A percentile compares a stretch with the other conserved stretches of the same genome.
These are phyloP conservation scores for Diarsia dahlii DNA, from an alignment of 2,888 invertebrate genomes.

Conservation along the genomic window DNA sequence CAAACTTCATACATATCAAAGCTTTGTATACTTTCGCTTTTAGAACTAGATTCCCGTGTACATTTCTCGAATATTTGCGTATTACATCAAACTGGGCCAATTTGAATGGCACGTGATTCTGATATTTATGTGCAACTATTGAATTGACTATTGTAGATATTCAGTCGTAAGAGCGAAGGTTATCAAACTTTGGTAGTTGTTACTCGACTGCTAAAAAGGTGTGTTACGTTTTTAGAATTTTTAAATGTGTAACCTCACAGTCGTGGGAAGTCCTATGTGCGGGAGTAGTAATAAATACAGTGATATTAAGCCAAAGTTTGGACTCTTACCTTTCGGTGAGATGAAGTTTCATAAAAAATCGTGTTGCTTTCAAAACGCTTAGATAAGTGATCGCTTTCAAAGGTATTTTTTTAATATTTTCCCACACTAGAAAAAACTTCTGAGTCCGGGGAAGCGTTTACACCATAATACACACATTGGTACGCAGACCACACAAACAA, in stretches of 20 bases:
- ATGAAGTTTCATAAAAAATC: neutral
- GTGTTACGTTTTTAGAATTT: neutral
- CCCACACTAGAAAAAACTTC: neutral
- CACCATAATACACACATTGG: too few species aligned
- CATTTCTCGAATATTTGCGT: slow-evolving; percentile 42
- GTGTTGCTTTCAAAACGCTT: neutral
- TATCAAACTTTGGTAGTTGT: neutral
- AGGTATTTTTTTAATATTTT: neutral
- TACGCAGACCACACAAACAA: too few species aligned
- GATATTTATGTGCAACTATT: slow-evolving; percentile 5
- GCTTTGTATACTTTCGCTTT: slow-evolving; percentile 23
- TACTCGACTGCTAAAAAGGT: neutral
- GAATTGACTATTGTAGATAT: neutral
- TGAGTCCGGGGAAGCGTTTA: too few species aligned
- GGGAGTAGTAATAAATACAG: neutral
- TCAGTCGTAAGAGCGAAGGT: neutral
- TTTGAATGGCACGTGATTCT: slow-evolving; percentile 34
- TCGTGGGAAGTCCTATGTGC: neutral
- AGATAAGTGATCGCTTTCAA: neutral
- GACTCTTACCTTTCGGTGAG: neutral
- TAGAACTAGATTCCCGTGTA: slow-evolving; percentile 16
- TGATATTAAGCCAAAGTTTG: neutral
- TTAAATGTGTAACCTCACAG: neutral
- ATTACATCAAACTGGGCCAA: slow-evolving; percentile 40
- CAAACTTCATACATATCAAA: slow-evolving; percentile 59